Conservation (phyloP, 2,888 invertebrate species). For the Chaitophorus viminalis region DNA sequence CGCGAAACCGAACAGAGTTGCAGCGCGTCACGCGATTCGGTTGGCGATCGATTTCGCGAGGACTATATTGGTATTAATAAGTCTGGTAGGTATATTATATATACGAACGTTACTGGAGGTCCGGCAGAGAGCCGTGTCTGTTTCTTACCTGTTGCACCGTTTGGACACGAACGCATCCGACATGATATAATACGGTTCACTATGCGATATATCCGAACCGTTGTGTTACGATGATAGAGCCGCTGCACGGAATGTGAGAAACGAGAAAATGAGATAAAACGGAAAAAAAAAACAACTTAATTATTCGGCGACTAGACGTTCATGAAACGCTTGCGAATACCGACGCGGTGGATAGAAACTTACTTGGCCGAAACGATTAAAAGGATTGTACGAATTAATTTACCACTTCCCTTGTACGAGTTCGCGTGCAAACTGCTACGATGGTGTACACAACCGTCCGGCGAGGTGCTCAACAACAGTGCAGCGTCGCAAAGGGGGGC, state of each 20-base stretch:
- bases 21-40: not conserved
- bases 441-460: not conserved
- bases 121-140: not conserved
- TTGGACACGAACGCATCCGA: constrained; percentile 12
- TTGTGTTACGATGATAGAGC: not conserved
- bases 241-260: not conserved
- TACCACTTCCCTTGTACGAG: constrained; percentile 22
- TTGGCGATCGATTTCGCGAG: not conserved
- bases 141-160: constrained; percentile 34
- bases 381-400: no score
- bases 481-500: not conserved
- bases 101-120: no score
- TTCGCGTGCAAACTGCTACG: not conserved
- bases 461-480: not conserved
- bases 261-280: not conserved
- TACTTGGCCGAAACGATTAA: not conserved
- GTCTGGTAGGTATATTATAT: no score
- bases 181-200: not conserved
- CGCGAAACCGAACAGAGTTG: no score
- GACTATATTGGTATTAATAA: no score
- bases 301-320: no score
- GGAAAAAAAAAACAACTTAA: not conserved
- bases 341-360: constrained; percentile 6
- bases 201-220: not conserved
- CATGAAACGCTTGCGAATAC: not conserved